Base-by-base conservation (phyloP, 2,888 invertebrate species). In the Caenorhabditis uteleia region DNA sequence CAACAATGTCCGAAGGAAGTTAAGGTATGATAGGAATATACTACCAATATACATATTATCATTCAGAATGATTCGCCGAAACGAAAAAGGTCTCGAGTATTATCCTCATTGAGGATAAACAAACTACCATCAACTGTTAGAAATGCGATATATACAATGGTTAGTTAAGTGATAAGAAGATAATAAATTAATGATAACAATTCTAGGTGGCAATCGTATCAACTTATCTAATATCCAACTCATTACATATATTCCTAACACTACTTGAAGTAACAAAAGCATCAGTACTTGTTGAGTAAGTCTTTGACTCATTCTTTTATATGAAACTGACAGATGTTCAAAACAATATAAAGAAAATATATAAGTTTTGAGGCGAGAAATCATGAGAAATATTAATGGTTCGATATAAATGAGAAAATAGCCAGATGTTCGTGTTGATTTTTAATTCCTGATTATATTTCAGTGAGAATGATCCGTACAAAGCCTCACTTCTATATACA, bases 81-180 rank as follows among this genome's bases (percentile, higher is more conserved):
- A 36, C 25, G 55, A 20, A 55, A 55, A 26, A 39, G 54, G 18
- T 70, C 70, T 1, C 40, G 64, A 21, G 54, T 70, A 1, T 29
- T 72, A 8, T 57, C 69, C 7, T 67, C 72, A 6, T 21, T 70
- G 10, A 40, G 57, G 10, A 51, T 70, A 16, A 33, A 48, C 10
- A 60, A 65, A 44, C 36, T 73, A 34, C 57, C 73, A n/a, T 49
- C 61, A 4, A 53, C 55, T 29, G 70, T 74, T 10, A 39, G 72
- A 20, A 72, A 78, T 38, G 77, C 78, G 3, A 75, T 78, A 20
- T 68, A 70, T 40, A 75, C 77, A 26, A 79, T 79, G 67, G 70
- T 67, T 21, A 55, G 49, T 14, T 12, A 1, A 33, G 4, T 26
- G 3, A 39, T 39, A 8, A 39, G 5, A 20, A 4, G 16, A 14